Evolutionary conservation across 2,888 invertebrate genomes (phyloP), one percentile per base, ranked within the genome.

Genomic region (Scrobipalpa costella): DNA sequence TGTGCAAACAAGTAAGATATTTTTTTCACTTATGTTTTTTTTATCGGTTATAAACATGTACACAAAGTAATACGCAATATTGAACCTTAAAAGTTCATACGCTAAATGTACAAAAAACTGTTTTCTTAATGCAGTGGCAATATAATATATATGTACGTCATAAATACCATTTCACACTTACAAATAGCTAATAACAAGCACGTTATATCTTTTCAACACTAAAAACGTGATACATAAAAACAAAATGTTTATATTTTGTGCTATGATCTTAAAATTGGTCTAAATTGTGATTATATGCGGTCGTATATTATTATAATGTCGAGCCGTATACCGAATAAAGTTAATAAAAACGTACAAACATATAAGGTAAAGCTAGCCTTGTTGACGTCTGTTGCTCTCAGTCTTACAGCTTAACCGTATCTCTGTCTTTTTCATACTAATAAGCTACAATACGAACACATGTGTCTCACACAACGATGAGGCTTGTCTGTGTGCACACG

Each of bases 271-370:
- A 72, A 78, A 78, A 79, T 79, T 81, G 80, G 73, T 73, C 76
- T 80, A 75, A 80, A 82, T 76, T 81, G 78, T 78, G 76, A 83
- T 83, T 83, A 84, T 83, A 81, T 78, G 76, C 80, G 81, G 76
- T 81, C 83, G 80, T 85, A 84, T 84, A 86, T 88, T 87, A 88
- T 86, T 84, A 87, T 87, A 87, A 87, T 86, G 79, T 84, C 81
- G 76, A 83, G 79, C 81, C 80, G 82, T 85, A 84, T 86, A 89
- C 87, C 87, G 88, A 88, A 88, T 85, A 83, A 76, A 85, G 83
- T 88, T 86, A 88, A 90, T 90, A 90, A 89, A 89, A 88, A 86
- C 85, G 81, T 81, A 89, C 86, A 86, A 86, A 86, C 87, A 78
- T 88, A 88, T 85, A 88, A 80, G 88, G 90, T 79, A 82, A 84